These are phyloP conservation scores for Drosophila parthenogenetica DNA, from an alignment of 2,888 invertebrate genomes.

Conservation along the genomic window DNA sequence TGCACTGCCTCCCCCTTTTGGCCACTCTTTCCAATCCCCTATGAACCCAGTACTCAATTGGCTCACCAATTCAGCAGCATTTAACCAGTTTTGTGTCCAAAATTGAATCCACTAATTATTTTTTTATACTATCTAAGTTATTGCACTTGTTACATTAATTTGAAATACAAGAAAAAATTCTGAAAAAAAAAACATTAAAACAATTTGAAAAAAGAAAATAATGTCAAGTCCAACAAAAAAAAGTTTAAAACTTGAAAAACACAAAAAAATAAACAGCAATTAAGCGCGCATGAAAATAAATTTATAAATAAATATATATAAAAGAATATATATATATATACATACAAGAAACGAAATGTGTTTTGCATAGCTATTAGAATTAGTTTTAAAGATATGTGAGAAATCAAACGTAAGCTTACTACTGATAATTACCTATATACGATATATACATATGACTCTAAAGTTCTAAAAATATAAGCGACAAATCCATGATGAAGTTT, in stretches of 20 bases:
- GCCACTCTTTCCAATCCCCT: conserved; percentile 7
- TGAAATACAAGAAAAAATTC: conserved; percentile 52
- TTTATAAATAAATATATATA: conserved; percentile 9
- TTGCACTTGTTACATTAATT: conserved; percentile 73
- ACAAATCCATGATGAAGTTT: conserved; percentile 42
- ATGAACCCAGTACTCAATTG: conserved; percentile 35
- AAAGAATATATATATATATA: conserved; percentile 42
- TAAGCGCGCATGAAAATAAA: conserved; percentile 44
- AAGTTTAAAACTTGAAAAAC: conserved; percentile 70
- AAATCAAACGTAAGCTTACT: conserved; percentile 78
- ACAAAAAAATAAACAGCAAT: conserved; percentile 36
- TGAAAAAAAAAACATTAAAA: conserved; percentile 42
- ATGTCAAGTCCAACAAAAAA: conserved; percentile 55
- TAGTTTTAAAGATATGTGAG: conserved; percentile 71
- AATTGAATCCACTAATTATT: conserved; percentile 21
- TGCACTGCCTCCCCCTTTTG: conserved; percentile 39
- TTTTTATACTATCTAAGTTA: conserved; percentile 46
- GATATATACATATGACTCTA: conserved; percentile 64
- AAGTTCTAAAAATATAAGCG: conserved; percentile 38
- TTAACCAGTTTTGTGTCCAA: conserved; percentile 55
- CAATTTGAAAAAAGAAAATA: conserved; percentile 36
- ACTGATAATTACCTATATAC: conserved; percentile 75
- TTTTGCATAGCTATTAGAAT: conserved; percentile 73
- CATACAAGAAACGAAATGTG: conserved; percentile 64
- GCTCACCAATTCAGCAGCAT: conserved; percentile 56